Evolutionary conservation across 2,797 vertebrate species (phyloP), one percentile per base, ranked within the genome.

Genomic region (Notoglanidium macrostoma): DNA sequence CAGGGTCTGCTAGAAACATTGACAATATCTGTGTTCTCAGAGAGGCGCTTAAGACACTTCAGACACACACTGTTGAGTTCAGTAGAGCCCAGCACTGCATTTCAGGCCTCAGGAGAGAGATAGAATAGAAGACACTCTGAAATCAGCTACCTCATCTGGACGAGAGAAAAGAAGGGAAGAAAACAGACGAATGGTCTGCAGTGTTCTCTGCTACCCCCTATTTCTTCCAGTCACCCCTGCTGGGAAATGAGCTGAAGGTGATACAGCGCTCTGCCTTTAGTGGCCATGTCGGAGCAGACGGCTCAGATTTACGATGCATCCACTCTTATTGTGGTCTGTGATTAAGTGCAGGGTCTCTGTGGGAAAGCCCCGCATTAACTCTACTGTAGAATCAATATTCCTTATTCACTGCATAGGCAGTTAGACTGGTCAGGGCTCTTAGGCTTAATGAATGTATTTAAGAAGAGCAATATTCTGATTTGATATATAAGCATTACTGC

Each of bases 231-330:
- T 84, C 85, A 51, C 82, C 82, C 77, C 83, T 81, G 84, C 86
- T 8, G 7, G 49, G 55, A 88, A 88, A 72, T 14, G 11, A 46
- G 55, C 79, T 86, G 89, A 89, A 87, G 77, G 57, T 79, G 76
- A 91, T 89, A 84, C 88, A 84, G 72, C 67, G 83, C 83, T 81
- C 49, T 84, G 40, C 78, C 86, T 86, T 88, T 91, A 90, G 87
- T 88, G 85, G 83, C 83, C 83, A 81, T 88, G 86, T 87, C 68
- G 19, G 32, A 85, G 83, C 81, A 82, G 67, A 70, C 76, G 80
- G 83, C 23, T 81, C 85, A 87, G 89, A 91, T 91, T 91, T 91
- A 91, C 68, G 26, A 87, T 65, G 78, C 87, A 67, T 88, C 86
- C 23, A 17, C 81, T 82, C 83, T 90, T 90, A 86, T 89, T 90